These are phyloP conservation scores for Ptyas mucosa DNA, from an alignment of 2,113 vertebrate species.

Conservation along the genomic window DNA sequence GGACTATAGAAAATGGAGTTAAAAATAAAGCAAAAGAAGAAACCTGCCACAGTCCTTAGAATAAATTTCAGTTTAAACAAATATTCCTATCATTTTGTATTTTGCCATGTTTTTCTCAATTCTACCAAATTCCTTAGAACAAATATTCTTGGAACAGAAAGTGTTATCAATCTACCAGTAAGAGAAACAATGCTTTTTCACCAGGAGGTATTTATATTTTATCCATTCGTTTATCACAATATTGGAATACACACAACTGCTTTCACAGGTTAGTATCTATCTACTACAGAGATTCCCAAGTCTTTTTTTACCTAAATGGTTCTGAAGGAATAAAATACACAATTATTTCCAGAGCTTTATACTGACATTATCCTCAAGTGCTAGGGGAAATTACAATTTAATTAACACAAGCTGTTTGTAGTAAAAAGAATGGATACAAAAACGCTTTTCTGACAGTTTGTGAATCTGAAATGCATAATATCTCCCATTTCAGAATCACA, in stretches of 20 bases:
- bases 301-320: neutral
- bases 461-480: neutral
- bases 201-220: neutral
- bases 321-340: neutral
- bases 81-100: neutral
- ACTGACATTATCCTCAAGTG: neutral
- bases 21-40: neutral
- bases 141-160: neutral
- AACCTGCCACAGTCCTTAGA: neutral
- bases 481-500: neutral
- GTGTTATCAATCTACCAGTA: neutral
- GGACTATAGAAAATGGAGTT: neutral
- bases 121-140: neutral
- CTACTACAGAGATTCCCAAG: neutral
- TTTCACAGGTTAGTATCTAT: neutral
- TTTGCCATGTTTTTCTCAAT: neutral
- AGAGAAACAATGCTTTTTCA: neutral
- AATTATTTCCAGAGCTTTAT: neutral
- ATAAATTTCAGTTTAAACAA: neutral
- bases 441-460: neutral
- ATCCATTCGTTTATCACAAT: neutral
- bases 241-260: neutral
- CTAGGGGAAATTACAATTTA: neutral
- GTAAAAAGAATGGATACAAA: neutral
- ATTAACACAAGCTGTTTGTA: neutral